Base-by-base conservation (phyloP, 2,113 vertebrate genomes). In the Puffinus mauretanicus region DNA sequence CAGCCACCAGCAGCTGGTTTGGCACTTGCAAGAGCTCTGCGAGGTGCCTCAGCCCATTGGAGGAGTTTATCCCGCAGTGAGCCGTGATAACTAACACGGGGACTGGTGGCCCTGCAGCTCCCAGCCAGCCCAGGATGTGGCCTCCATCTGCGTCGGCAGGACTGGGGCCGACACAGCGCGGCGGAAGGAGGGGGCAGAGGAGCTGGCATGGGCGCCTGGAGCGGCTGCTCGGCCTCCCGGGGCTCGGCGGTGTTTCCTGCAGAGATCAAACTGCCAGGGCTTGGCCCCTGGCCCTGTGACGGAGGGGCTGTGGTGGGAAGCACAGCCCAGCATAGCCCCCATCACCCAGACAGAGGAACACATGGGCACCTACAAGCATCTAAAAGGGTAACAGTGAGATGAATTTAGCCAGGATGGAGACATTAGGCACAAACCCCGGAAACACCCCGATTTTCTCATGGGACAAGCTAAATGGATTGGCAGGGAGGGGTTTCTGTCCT, bases 51-150 rank as follows among this genome's bases (percentile, higher is more conserved):
- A 6, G 30, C 51, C 40, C 17, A 9, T 24, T 1, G 0, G 27
- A 82, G 46, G 4, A 29, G n/a, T 40, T 55, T 0, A 0, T 27
- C 38, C 67, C 1, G 0, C 32, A 61, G 55, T 0, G 2, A 52
- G 20, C 58, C 2, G 0, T 9, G 6, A 17, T 26, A 27, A 14
- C 18, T 4, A 4, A 4, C 0, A 0, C 0, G 2, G n/a, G 64
- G 27, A 61, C 13, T 3, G 0, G 44, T 42, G 49, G 26, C 51
- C 46, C 69, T 16, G 34, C 71, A 78, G 44, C 55, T 30, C 72
- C 49, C 49, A n/a, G 64, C 15, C 58, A 58, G 55, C 12, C n/a
- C 66, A 58, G 90, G 86, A 90, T 79, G 86, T 86, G 72, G 82
- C 71, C 29, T 55, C 58, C 3, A 1, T 24, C 55, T 69, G 32